phyloP scores from a whole-genome alignment of 2,797 vertebrate species.

The Falco rusticolus region DNA sequence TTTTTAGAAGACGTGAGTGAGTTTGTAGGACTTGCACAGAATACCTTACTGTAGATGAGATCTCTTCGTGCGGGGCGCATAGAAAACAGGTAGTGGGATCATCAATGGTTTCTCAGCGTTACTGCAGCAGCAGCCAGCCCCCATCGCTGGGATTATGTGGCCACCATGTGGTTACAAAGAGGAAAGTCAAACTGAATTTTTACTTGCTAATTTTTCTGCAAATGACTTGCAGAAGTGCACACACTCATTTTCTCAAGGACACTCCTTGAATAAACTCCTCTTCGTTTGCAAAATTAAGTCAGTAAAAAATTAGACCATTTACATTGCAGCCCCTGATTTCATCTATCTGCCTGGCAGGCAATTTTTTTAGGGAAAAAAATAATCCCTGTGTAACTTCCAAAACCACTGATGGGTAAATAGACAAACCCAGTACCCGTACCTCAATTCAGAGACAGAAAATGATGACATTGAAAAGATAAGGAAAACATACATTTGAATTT shows the following conservation, averaged over 20 bases:
- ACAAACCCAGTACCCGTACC: not conserved
- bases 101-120: not conserved
- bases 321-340: not conserved
- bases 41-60: not conserved
- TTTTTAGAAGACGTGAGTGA: not conserved
- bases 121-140: not conserved
- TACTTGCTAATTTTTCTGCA: not conserved
- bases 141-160: constrained; percentile 38
- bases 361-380: not conserved
- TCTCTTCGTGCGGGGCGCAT: rapidly evolving
- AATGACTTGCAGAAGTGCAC: not conserved
- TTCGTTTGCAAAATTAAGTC: not conserved
- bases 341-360: not conserved
- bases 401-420: not conserved
- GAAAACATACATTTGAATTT: not conserved
- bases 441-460: not conserved
- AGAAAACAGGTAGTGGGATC: not conserved
- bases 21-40: not conserved
- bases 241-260: not conserved
- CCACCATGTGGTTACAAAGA: constrained; percentile 63
- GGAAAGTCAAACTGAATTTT: not conserved
- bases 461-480: not conserved
- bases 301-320: not conserved
- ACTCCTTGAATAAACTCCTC: not conserved
- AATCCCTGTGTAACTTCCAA: not conserved